Percentiles rank a stretch among this genome's conserved stretches.
phyloP scores from a whole-genome alignment of 2,888 invertebrate species.

The Lathronympha strigana region DNA sequence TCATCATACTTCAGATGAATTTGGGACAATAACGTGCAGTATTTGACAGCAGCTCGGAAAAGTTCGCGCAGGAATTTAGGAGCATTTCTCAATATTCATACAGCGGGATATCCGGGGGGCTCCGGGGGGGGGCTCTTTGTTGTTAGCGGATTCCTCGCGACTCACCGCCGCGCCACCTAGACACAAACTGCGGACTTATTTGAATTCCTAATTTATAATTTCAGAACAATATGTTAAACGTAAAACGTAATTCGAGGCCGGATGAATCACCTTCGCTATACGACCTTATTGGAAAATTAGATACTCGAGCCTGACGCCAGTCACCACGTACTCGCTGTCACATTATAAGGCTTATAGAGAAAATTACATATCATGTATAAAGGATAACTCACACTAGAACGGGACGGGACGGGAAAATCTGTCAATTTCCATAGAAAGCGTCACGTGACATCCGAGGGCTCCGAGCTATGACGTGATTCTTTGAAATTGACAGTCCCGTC shows the following conservation, averaged over 20 bases:
- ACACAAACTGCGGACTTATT: constrained; percentile 74
- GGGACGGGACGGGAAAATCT: too few relatives aligned
- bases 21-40: constrained; percentile 55
- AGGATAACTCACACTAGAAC: too few relatives aligned
- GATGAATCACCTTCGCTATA: constrained; percentile 49
- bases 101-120: constrained; percentile 62
- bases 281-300: background rate
- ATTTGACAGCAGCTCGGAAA: constrained; percentile 57
- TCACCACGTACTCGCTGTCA: background rate
- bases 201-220: constrained; percentile 70
- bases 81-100: constrained; percentile 76
- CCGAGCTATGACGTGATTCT: too few relatives aligned
- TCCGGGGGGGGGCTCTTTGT: constrained; percentile 58
- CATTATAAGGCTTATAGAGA: background rate
- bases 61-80: constrained; percentile 66
- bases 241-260: constrained; percentile 58
- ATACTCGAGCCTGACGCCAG: background rate
- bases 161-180: constrained; percentile 53
- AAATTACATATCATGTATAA: too few relatives aligned
- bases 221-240: constrained; percentile 65
- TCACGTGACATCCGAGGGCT: too few relatives aligned
- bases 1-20: constrained; percentile 21
- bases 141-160: constrained; percentile 67
- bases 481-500: too few relatives aligned
- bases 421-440: too few relatives aligned